phyloP scores from a whole-genome alignment of 2,797 vertebrate species.

The Xyrichtys novacula region DNA sequence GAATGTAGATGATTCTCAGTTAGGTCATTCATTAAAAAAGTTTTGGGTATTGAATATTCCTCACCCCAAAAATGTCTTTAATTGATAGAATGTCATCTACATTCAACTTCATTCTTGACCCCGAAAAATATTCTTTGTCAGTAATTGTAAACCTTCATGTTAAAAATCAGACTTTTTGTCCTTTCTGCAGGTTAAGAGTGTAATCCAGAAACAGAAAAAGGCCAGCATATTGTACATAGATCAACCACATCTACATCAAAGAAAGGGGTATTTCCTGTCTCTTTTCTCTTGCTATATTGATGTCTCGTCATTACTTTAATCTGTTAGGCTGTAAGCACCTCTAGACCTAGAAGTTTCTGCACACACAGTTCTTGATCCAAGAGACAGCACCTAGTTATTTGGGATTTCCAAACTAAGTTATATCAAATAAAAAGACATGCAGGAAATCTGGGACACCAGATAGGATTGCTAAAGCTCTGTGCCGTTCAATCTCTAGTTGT shows the following conservation, averaged over 20 bases:
- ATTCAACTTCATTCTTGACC: no score
- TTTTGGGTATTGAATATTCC: background rate
- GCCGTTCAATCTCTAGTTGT: no score
- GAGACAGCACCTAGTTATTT: background rate
- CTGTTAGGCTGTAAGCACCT: background rate
- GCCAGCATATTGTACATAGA: slow-evolving; percentile 92
- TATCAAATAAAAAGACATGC: background rate
- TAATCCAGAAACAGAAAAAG: slow-evolving; percentile 86
- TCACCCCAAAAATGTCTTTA: background rate
- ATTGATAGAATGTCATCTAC: no score
- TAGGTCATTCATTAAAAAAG: background rate
- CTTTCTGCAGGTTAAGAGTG: slow-evolving; percentile 86
- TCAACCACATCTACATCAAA: slow-evolving; percentile 69
- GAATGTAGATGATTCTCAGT: background rate
- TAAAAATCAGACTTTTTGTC: background rate
- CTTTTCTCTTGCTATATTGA: slow-evolving; percentile 10
- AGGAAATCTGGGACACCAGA: background rate
- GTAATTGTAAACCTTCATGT: background rate
- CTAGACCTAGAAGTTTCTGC: background rate
- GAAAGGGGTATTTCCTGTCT: slow-evolving; percentile 66
- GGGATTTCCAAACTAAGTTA: background rate
- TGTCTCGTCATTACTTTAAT: background rate
- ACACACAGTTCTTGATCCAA: background rate
- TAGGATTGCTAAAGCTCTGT: background rate
- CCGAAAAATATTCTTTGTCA: background rate